These are phyloP conservation scores for Dromius quadrimaculatus DNA, from an alignment of 2,888 invertebrate species.

Conservation along the genomic window DNA sequence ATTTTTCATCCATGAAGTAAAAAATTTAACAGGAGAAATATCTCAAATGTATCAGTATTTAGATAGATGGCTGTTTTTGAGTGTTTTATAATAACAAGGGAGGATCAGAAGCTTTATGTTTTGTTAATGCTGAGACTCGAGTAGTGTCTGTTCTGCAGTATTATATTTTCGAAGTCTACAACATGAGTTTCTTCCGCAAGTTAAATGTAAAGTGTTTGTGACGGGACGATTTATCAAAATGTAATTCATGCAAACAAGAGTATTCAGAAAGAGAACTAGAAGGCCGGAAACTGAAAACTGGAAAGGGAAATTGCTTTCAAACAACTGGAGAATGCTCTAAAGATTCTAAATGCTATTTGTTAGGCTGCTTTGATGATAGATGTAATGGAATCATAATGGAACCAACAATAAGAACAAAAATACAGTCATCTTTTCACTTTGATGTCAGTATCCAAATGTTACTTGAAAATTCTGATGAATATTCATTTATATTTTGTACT, in stretches of 20 bases:
- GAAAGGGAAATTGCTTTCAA: not conserved
- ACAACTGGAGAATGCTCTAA: not conserved
- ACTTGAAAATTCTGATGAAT: too few species aligned
- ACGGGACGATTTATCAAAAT: constrained; percentile 43
- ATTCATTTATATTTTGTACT: too few species aligned
- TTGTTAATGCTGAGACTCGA: not conserved
- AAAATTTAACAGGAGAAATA: not conserved
- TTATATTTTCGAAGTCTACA: constrained; percentile 3
- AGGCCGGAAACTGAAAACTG: not conserved
- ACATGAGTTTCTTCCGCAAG: not conserved
- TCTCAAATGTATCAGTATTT: not conserved
- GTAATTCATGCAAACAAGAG: constrained; percentile 47
- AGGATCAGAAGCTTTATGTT: not conserved
- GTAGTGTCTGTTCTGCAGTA: constrained; percentile 14
- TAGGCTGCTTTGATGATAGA: not conserved
- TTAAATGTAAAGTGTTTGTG: constrained; percentile 32
- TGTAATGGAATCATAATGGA: not conserved
- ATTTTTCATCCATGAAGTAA: not conserved
- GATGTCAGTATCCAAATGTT: too few species aligned
- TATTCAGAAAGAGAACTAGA: not conserved
- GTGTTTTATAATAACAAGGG: not conserved
- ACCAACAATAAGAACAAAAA: not conserved
- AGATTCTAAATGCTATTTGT: not conserved
- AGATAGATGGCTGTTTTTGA: too few species aligned
- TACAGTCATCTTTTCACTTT: too few species aligned